Percentiles rank a stretch among this genome's conserved stretches.
These are phyloP conservation scores for Porites australiensis DNA, from an alignment of 64 coral and sea anemone genomes.

Conservation along the genomic window DNA sequence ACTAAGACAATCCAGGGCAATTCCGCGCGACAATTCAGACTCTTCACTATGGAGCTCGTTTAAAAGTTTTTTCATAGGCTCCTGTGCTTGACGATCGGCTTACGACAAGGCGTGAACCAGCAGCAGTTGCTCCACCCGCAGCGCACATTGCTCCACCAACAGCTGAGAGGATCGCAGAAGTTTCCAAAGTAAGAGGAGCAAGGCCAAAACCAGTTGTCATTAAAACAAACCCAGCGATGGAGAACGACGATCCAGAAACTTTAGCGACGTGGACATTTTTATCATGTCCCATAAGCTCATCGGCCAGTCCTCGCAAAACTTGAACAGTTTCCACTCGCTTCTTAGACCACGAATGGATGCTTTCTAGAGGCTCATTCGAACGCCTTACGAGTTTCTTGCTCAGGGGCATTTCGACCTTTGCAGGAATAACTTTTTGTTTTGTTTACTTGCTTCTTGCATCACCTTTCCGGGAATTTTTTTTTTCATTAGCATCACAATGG, in stretches of 20 bases:
- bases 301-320: slow-evolving; percentile 9
- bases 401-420: not conserved
- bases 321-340: not conserved
- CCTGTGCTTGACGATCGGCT: not conserved
- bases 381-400: too few species aligned
- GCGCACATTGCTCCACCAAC: slow-evolving; percentile 17
- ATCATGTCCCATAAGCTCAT: slow-evolving; percentile 12
- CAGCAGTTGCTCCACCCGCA: not conserved
- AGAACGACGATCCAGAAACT: not conserved
- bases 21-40: not conserved
- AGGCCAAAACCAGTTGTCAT: not conserved
- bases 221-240: not conserved
- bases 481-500: too few species aligned
- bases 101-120: not conserved
- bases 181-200: not conserved
- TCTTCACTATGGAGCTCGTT: not conserved
- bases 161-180: not conserved
- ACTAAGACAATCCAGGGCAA: too few species aligned
- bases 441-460: too few species aligned
- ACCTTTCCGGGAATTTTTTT: too few species aligned
- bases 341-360: not conserved
- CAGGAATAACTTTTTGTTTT: too few species aligned
- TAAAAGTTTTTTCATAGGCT: not conserved
- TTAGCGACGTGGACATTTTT: slow-evolving; percentile 29
- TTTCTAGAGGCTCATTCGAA: too few species aligned